Evolutionary conservation across 1,140 invertebrate species (phyloP).

Genomic region (Platyscapa corneri): DNA sequence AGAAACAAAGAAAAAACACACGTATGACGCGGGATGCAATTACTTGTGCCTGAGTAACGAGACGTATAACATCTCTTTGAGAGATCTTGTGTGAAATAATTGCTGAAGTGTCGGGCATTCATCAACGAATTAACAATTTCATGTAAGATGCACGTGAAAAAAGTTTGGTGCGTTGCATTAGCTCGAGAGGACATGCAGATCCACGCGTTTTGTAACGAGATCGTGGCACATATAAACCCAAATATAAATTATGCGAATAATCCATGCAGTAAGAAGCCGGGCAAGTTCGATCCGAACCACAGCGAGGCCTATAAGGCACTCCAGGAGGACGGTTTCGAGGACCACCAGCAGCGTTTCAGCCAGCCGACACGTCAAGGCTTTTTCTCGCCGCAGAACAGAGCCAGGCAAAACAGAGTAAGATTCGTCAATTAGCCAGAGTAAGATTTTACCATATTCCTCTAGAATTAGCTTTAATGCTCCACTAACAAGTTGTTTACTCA

Average conservation of each 20-base stretch:
- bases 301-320: constrained; percentile 89
- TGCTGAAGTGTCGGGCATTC: background rate
- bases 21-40: too few species aligned
- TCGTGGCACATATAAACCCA: background rate
- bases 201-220: background rate
- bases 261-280: constrained; percentile 78
- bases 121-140: constrained; percentile 1
- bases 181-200: background rate
- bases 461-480: constrained; percentile 12
- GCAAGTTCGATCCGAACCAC: constrained; percentile 87
- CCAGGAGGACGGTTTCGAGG: constrained; percentile 82
- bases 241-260: constrained; percentile 55
- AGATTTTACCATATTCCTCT: constrained; percentile 21
- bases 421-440: constrained; percentile 27
- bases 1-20: background rate
- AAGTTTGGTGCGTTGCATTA: background rate
- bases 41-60: background rate
- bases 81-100: background rate
- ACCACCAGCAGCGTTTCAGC: constrained; percentile 80
- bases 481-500: background rate
- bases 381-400: constrained; percentile 79
- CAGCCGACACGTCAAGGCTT: constrained; percentile 82
- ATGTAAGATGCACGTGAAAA: background rate
- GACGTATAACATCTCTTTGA: background rate
- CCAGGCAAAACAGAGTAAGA: constrained; percentile 70